Evolutionary conservation across 2,888 invertebrate genomes (phyloP), one percentile per base, ranked within the genome.

Genomic region (Chorisops tibialis): DNA sequence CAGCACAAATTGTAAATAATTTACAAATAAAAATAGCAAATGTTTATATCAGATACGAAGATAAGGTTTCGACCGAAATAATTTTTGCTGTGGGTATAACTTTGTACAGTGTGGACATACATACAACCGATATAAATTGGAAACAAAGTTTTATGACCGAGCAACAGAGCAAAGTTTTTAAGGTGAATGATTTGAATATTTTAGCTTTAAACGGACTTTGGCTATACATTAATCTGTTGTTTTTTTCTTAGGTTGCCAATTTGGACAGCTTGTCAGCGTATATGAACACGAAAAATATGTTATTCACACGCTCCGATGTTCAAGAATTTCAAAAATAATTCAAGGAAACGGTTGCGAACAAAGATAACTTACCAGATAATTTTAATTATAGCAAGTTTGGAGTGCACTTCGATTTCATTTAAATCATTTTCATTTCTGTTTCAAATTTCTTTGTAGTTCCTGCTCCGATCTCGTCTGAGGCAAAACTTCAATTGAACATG

Each of bases 11-110:
- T 71, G 88, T 96, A 18, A 94, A 94, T 76, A 96, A 96, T 79
- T 86, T 96, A 21, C 95, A 96, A 76, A 82, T 96, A 14, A 89
- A 87, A 71, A 89, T 96, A 66, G 87, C 87, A 66, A 88, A 91
- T 72, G 93, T 96, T 68, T 96, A 96, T 76, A 83, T 96, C 39
- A 83, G 96, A 50, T 96, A 95, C 74, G 96, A 96, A 78, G 96
- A 96, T 75, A 86, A 85, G 66, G 82, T 88, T 19, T 89, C 90
- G 0, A 87, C 89, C 68, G 87, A 87, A 0, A 81, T 82, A 62
- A 91, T 93, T 0, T 94, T 95, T 79, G 86, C 92, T 0, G 82
- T 93, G 68, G 99, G 99, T 12, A 79, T 96, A 60, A 93, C 96
- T 0, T 82, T 99, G 9, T 86, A 90, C 72, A 87, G 88, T 69